Conservation (phyloP, 2,888 invertebrate species). For the Graphium colonna region DNA sequence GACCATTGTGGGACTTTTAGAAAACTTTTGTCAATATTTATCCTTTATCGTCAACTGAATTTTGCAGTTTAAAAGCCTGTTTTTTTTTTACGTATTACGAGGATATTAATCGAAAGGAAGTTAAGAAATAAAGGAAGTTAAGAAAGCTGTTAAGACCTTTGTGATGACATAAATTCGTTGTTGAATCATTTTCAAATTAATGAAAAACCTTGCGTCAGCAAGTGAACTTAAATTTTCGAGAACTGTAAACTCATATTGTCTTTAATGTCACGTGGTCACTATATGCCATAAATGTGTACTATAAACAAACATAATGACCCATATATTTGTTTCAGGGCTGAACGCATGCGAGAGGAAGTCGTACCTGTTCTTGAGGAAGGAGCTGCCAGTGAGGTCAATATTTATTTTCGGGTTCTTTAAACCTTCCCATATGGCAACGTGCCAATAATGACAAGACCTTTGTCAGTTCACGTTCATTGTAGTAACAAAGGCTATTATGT, state of each 20-base stretch:
- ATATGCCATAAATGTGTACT: not conserved
- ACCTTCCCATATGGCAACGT: constrained; percentile 81
- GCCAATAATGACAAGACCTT: constrained; percentile 12
- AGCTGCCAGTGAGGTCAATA: constrained; percentile 92
- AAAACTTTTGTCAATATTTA: too few relatives aligned
- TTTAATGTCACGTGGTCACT: not conserved
- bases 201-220: not conserved
- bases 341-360: constrained; percentile 96
- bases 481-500: constrained; percentile 1
- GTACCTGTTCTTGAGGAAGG: constrained; percentile 95
- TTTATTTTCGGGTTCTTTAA: constrained; percentile 8
- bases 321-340: constrained; percentile 83
- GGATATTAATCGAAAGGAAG: too few relatives aligned
- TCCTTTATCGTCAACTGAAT: too few relatives aligned
- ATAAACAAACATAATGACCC: not conserved
- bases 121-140: too few relatives aligned
- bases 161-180: too few relatives aligned
- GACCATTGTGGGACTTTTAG: too few relatives aligned
- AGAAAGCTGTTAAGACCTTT: too few relatives aligned
- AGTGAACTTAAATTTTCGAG: not conserved
- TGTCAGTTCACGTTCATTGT: constrained; percentile 13
- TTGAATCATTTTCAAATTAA: too few relatives aligned
- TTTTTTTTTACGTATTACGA: too few relatives aligned
- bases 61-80: too few relatives aligned
- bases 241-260: not conserved